These are phyloP conservation scores for Erinaceus europaeus DNA, from an alignment of 2,113 vertebrate genomes.

Conservation along the genomic window DNA sequence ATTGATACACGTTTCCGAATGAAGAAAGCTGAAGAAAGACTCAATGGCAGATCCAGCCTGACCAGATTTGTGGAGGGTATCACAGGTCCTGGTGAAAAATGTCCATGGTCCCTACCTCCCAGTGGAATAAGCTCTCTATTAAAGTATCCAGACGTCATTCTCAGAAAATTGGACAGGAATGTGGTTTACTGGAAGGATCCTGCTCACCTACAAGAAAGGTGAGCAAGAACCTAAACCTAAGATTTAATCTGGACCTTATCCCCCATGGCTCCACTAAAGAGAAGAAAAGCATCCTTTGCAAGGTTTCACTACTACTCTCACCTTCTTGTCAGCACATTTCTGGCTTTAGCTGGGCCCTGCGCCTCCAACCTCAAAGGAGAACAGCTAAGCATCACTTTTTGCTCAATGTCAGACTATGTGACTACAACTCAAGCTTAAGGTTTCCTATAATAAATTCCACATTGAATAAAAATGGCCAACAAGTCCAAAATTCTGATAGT, in stretches of 20 bases:
- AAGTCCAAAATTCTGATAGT: background rate
- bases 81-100: background rate
- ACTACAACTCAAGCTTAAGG: background rate
- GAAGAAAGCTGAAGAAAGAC: background rate
- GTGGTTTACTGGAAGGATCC: background rate
- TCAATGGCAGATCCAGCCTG: background rate
- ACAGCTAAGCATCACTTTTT: background rate
- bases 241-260: background rate
- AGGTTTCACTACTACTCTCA: background rate
- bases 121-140: background rate
- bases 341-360: background rate
- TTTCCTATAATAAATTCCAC: background rate
- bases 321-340: background rate
- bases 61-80: background rate
- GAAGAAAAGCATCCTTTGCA: background rate
- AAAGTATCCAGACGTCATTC: background rate
- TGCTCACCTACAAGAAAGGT: background rate
- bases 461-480: background rate
- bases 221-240: background rate
- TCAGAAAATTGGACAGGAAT: background rate
- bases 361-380: background rate
- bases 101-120: background rate
- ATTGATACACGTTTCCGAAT: constrained; percentile 31
- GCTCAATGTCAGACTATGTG: background rate
- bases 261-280: too few relatives aligned